Conservation (phyloP, 2,888 invertebrate genomes). For the Drosophila atripex region DNA sequence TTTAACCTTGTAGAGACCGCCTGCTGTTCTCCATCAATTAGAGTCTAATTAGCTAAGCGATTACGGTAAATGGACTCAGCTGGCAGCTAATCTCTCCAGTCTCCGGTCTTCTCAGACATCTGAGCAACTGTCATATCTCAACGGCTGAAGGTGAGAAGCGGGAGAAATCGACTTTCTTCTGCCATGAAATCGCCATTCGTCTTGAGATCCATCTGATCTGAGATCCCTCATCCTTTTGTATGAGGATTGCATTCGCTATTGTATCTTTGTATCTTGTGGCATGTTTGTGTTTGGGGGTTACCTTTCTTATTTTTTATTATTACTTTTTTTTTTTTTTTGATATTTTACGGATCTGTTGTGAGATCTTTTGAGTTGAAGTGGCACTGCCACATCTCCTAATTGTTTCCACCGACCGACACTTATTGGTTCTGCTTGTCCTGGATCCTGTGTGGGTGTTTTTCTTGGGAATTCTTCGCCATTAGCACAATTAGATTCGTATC, state of each 20-base stretch:
- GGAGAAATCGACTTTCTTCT: conserved; percentile 33
- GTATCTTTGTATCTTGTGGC: conserved; percentile 28
- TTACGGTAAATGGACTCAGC: conserved; percentile 45
- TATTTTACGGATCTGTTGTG: neutral
- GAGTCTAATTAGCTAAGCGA: conserved; percentile 60
- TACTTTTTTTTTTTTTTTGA: neutral
- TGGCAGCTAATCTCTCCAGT: conserved; percentile 45
- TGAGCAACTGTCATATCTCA: conserved; percentile 44
- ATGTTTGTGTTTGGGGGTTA: conserved; percentile 36
- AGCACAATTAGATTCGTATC: conserved; percentile 80
- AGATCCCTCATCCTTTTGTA: conserved; percentile 28
- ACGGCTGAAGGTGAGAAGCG: conserved; percentile 34
- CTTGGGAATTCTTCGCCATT: conserved; percentile 74
- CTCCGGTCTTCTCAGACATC: neutral
- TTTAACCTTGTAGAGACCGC: conserved; percentile 61
- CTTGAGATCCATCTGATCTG: conserved; percentile 28
- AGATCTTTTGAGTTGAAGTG: conserved; percentile 48
- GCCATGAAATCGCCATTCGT: conserved; percentile 29
- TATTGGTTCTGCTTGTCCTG: conserved; percentile 24
- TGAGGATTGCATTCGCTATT: neutral
- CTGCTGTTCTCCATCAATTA: conserved; percentile 63
- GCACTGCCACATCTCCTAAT: conserved; percentile 45
- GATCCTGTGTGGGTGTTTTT: conserved; percentile 67
- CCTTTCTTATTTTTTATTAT: conserved; percentile 1
- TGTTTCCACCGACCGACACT: conserved; percentile 29